Base-by-base conservation (phyloP, 1,140 invertebrate species). In the Samia ricini region DNA sequence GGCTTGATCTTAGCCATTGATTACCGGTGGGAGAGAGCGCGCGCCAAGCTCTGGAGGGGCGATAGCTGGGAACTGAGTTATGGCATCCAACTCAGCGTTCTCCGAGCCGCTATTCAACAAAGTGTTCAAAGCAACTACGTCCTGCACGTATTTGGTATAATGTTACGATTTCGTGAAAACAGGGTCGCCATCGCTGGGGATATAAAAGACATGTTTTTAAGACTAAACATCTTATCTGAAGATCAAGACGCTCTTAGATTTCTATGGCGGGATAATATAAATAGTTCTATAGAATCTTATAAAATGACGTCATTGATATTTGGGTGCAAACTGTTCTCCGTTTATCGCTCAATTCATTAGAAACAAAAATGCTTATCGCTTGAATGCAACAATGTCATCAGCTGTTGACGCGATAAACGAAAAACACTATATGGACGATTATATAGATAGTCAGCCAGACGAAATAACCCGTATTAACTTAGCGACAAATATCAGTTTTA, bases 361-460 rank as follows among this genome's bases (percentile, higher is more conserved):
- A 48, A 66, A 66, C 24, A 64, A 66, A 60, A 72, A 72, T 19
- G 63, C 66, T 15, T 7, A 52, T n/a, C 24, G 68, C 12, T 79
- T 69, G 64, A 21, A 54, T 7, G 42, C 61, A 7, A 18, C 24
- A 2, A 67, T 36, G 23, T 79, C 79, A 0, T 4, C 26, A 10
- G 79, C 81, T 0, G 76, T 70, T 4, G 12, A 69, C 0, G 73
- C 74, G 0, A 73, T 88, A 5, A 20, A 49, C 1, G n/a, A 77
- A 0, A 64, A 69, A 19, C 75, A 77, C 26, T 88, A 88, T 56
- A 82, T 85, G 67, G 82, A 86, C 61, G 86, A 87, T 59, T 84
- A 77, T 49, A 65, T 88, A 3, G 74, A 78, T 50, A 76, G 73
- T 50, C 57, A 68, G 10, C 64, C 72, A 3, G 71, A 64, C 4